These are phyloP conservation scores for Leptinotarsa defecta DNA, from an alignment of 1,140 invertebrate species.

Conservation along the genomic window DNA sequence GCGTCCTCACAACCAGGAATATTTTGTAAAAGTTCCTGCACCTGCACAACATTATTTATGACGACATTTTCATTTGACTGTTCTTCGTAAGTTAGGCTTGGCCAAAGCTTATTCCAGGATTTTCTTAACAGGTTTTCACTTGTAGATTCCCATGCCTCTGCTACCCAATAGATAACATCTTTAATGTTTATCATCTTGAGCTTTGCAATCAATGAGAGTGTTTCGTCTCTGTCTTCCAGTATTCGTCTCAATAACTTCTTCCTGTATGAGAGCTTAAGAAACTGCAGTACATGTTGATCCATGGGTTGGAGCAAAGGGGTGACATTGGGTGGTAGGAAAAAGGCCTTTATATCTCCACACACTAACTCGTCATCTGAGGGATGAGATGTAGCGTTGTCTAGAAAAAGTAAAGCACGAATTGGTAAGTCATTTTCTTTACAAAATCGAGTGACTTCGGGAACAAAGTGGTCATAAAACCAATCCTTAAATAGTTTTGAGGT, in stretches of 20 bases:
- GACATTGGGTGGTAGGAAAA: slow-evolving; percentile 56
- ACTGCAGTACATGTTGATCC: slow-evolving; percentile 50
- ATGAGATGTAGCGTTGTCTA: slow-evolving; percentile 10
- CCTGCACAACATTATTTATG: not conserved
- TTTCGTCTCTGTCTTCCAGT: too few relatives aligned
- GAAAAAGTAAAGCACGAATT: slow-evolving; percentile 6
- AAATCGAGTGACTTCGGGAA: not conserved
- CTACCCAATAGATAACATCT: too few relatives aligned
- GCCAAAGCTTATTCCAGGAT: slow-evolving; percentile 8
- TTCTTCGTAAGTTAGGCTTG: slow-evolving; percentile 13
- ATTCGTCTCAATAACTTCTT: too few relatives aligned
- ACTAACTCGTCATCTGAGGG: slow-evolving; percentile 1
- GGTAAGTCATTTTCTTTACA: not conserved
- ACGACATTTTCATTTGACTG: not conserved
- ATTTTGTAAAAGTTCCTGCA: not conserved
- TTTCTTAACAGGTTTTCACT: not conserved
- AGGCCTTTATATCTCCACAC: slow-evolving; percentile 43
- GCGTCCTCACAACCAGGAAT: slow-evolving; percentile 7
- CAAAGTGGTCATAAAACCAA: not conserved
- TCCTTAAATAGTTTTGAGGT: not conserved
- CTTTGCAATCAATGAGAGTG: too few relatives aligned
- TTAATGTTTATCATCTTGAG: too few relatives aligned
- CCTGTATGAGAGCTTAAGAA: too few relatives aligned
- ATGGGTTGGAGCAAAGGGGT: slow-evolving; percentile 54
- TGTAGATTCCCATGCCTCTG: too few relatives aligned